Evolutionary conservation across 2,888 invertebrate genomes (phyloP).

Genomic region (Anaspis maculata): DNA sequence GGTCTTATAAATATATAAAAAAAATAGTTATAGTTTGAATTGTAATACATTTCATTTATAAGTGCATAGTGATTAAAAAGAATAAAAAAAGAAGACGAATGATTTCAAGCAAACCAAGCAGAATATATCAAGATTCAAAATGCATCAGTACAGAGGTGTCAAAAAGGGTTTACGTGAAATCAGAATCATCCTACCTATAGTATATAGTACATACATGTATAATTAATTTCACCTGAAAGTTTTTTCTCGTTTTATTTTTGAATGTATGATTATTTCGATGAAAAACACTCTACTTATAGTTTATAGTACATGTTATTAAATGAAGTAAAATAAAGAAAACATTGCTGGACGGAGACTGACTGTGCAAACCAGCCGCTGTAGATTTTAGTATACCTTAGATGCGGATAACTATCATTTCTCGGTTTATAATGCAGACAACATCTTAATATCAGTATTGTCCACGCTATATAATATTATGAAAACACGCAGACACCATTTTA

Average conservation of each 20-base stretch:
- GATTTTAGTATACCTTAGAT: constrained; percentile 42
- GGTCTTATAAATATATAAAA: constrained; percentile 21
- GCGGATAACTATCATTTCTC: constrained; percentile 29
- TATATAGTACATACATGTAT: constrained; percentile 13
- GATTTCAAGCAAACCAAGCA: constrained; percentile 30
- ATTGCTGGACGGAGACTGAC: constrained; percentile 43
- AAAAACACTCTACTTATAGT: constrained; percentile 24
- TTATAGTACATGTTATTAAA: constrained; percentile 35
- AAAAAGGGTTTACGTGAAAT: constrained; percentile 31
- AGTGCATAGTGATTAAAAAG: constrained; percentile 31
- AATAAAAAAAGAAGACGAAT: constrained; percentile 18
- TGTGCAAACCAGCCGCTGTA: constrained; percentile 44
- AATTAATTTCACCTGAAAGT: constrained; percentile 23
- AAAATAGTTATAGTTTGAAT: constrained; percentile 38
- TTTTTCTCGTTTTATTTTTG: constrained; percentile 25
- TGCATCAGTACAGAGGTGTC: constrained; percentile 26
- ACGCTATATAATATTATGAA: neutral
- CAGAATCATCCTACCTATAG: constrained; percentile 27
- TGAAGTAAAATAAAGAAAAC: too few species aligned
- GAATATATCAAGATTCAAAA: constrained; percentile 12
- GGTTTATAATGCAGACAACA: neutral
- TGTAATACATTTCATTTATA: constrained; percentile 31
- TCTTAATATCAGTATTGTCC: neutral
- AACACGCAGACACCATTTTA: constrained; percentile 16
- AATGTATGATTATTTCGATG: constrained; percentile 25